These are phyloP conservation scores for Drosophila cardini DNA, from an alignment of 1,140 invertebrate species.

Conservation along the genomic window DNA sequence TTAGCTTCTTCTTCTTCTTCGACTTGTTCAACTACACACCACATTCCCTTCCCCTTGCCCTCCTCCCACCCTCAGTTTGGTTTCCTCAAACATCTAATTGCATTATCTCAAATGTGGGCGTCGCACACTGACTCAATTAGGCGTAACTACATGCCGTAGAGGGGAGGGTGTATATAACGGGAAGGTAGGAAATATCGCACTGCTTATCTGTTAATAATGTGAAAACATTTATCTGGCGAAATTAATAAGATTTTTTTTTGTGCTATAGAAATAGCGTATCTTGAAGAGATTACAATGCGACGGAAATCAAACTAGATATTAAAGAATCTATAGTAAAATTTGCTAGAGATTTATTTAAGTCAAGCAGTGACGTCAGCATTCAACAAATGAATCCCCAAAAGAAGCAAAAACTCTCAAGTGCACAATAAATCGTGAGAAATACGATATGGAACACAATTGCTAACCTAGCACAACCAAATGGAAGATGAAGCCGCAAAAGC, in stretches of 20 bases:
- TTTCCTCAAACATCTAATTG: conserved; percentile 60
- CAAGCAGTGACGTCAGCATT: not conserved
- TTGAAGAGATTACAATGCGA: conserved; percentile 68
- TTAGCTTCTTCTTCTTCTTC: not conserved
- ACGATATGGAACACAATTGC: not conserved
- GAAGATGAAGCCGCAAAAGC: not conserved
- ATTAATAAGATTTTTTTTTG: conserved; percentile 51
- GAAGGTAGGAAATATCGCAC: not conserved
- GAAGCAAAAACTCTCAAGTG: not conserved
- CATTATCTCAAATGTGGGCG: conserved; percentile 61
- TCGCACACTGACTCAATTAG: conserved; percentile 66
- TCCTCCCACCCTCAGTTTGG: no score
- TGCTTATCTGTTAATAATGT: conserved; percentile 53
- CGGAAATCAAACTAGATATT: conserved; percentile 26
- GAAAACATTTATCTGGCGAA: conserved; percentile 13
- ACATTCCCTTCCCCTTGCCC: not conserved
- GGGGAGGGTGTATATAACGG: not conserved
- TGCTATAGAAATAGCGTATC: conserved; percentile 43
- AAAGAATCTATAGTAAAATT: conserved; percentile 1
- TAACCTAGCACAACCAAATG: conserved; percentile 46
- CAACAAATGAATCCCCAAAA: conserved; percentile 6
- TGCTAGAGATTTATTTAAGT: not conserved
- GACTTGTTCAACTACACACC: not conserved
- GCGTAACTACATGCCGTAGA: conserved; percentile 33
- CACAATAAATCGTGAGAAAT: not conserved